These are phyloP conservation scores for Ornithoptera alexandrae DNA, from an alignment of 2,888 invertebrate species.

Conservation along the genomic window DNA sequence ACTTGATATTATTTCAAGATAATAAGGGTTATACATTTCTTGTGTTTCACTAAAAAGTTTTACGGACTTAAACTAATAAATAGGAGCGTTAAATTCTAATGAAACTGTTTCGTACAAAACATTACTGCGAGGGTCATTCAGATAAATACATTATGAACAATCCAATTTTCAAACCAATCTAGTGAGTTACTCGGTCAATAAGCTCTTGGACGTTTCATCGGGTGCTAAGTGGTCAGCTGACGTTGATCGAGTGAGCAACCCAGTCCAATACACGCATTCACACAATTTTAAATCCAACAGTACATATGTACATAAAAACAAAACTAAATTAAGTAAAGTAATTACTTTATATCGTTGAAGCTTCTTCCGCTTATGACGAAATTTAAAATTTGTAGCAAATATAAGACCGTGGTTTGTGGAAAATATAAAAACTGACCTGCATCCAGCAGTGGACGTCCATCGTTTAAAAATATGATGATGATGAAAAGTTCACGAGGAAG, in stretches of 20 bases:
- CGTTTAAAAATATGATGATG: too few relatives aligned
- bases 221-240: constrained; percentile 21
- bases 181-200: constrained; percentile 23
- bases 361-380: background rate
- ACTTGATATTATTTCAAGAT: too few relatives aligned
- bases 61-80: background rate
- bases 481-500: too few relatives aligned
- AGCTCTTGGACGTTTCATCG: constrained; percentile 12
- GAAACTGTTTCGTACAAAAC: background rate
- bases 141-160: constrained; percentile 4
- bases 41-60: too few relatives aligned
- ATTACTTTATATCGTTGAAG: background rate
- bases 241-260: constrained; percentile 20
- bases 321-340: background rate
- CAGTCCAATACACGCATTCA: background rate
- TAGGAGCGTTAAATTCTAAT: background rate
- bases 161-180: constrained; percentile 22
- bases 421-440: too few relatives aligned
- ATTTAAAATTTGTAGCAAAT: background rate
- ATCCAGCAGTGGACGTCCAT: too few relatives aligned
- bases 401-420: background rate
- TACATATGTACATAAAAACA: background rate
- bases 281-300: constrained; percentile 1
- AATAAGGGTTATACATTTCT: too few relatives aligned
- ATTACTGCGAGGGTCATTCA: background rate